These are phyloP conservation scores for Bryconaethiops microstoma DNA, from an alignment of 2,797 vertebrate species.

Conservation along the genomic window DNA sequence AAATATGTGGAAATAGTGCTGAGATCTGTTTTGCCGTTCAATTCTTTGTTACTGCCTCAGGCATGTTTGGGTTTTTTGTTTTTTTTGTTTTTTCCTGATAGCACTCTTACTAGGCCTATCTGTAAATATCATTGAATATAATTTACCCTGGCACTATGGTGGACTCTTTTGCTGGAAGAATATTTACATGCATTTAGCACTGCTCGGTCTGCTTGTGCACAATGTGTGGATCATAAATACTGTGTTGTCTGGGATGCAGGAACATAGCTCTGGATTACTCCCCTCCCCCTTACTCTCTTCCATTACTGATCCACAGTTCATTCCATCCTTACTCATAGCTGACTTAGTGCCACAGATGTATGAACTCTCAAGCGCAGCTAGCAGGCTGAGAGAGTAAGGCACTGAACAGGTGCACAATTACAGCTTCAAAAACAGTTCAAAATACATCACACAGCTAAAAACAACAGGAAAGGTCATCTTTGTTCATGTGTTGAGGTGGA, in stretches of 20 bases:
- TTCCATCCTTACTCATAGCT: constrained; percentile 57
- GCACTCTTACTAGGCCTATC: constrained; percentile 58
- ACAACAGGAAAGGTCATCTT: not conserved
- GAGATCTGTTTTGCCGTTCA: constrained; percentile 8
- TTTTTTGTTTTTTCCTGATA: not conserved
- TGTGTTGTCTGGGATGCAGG: constrained; percentile 9
- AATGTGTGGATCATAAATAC: constrained; percentile 34
- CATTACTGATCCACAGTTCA: constrained; percentile 13
- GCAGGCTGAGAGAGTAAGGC: not conserved
- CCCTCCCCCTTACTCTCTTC: not conserved
- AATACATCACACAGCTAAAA: not conserved
- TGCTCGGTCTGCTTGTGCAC: constrained; percentile 28
- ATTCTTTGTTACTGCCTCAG: constrained; percentile 17
- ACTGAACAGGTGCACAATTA: constrained; percentile 36
- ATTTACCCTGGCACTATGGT: constrained; percentile 4
- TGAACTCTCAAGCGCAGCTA: constrained; percentile 32
- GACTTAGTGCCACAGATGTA: constrained; percentile 25
- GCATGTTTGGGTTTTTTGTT: constrained; percentile 16
- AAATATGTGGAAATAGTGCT: not conserved
- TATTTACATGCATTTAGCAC: constrained; percentile 63
- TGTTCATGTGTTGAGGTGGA: not conserved
- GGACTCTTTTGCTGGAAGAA: constrained; percentile 15
- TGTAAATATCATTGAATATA: constrained; percentile 64
- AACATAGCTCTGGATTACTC: constrained; percentile 4
- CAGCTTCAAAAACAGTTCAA: not conserved